Percentiles rank a stretch among this genome's conserved stretches.
phyloP scores from a whole-genome alignment of 2,113 vertebrate species.

The Suncus etruscus region DNA sequence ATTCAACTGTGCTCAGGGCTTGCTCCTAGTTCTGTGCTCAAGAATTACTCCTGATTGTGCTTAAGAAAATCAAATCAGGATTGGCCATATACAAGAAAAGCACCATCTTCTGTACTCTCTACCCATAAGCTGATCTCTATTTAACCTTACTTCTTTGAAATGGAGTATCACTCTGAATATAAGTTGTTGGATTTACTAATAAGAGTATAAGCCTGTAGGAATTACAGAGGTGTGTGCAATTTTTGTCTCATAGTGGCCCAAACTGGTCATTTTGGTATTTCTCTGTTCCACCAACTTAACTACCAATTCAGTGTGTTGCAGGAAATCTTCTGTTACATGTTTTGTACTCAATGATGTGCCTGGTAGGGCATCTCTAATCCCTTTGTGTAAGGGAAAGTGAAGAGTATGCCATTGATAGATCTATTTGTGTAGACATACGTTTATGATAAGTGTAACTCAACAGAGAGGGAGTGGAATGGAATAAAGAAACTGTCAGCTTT shows the following conservation, averaged over 20 bases:
- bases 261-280: not conserved
- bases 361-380: not conserved
- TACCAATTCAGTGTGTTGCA: not conserved
- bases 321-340: not conserved
- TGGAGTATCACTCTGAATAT: not conserved
- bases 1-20: too few species aligned
- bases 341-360: not conserved
- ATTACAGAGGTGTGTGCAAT: not conserved
- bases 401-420: not conserved
- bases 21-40: too few species aligned
- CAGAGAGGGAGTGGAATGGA: not conserved
- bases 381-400: not conserved
- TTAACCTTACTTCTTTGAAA: not conserved
- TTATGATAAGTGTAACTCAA: constrained; percentile 6
- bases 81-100: too few species aligned
- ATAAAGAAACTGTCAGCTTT: not conserved
- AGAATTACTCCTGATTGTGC: too few species aligned
- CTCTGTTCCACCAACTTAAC: not conserved
- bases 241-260: not conserved
- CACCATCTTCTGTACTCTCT: too few species aligned
- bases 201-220: not conserved
- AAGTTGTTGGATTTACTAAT: not conserved
- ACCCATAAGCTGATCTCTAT: not conserved
- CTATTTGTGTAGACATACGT: not conserved
- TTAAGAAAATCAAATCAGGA: too few species aligned